phyloP scores from a whole-genome alignment of 2,888 invertebrate genomes.

The Pristionchus arcanus region DNA sequence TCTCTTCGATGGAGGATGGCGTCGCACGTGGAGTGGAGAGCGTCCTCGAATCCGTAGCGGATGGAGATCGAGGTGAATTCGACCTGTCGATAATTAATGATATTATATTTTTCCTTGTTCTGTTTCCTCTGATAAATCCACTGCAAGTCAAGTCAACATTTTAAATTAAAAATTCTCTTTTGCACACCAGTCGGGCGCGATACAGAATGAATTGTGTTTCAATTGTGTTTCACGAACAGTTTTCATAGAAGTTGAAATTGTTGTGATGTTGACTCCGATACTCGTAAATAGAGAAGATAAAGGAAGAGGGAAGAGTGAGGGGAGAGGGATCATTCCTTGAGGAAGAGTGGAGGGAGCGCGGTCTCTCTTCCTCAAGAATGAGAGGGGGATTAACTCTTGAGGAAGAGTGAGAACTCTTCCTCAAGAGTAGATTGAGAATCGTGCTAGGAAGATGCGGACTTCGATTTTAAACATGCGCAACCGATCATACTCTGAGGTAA shows the following conservation, averaged over 20 bases:
- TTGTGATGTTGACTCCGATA: background rate
- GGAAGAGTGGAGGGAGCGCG: too few species aligned
- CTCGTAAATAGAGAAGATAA: too few species aligned
- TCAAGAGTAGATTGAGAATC: too few species aligned
- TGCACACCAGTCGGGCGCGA: too few species aligned
- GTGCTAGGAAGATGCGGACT: too few species aligned
- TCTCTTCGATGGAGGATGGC: slow-evolving; percentile 55
- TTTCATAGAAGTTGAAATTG: background rate
- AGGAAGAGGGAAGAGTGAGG: too few species aligned
- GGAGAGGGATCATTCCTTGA: too few species aligned
- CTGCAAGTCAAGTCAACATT: background rate
- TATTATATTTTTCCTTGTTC: background rate
- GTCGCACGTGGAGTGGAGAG: slow-evolving; percentile 63
- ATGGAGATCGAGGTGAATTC: slow-evolving; percentile 62
- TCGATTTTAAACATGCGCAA: too few species aligned
- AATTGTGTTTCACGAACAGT: background rate
- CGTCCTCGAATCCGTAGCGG: slow-evolving; percentile 64
- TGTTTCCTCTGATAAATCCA: background rate
- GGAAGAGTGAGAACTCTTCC: too few species aligned
- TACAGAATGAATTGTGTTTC: background rate
- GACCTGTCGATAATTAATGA: slow-evolving; percentile 5
- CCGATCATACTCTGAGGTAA: too few species aligned
- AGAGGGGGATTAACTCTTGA: too few species aligned
- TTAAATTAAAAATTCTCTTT: background rate
- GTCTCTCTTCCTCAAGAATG: too few species aligned